phyloP scores from a whole-genome alignment of 1,140 invertebrate genomes.

The Cyclargus thomasi region DNA sequence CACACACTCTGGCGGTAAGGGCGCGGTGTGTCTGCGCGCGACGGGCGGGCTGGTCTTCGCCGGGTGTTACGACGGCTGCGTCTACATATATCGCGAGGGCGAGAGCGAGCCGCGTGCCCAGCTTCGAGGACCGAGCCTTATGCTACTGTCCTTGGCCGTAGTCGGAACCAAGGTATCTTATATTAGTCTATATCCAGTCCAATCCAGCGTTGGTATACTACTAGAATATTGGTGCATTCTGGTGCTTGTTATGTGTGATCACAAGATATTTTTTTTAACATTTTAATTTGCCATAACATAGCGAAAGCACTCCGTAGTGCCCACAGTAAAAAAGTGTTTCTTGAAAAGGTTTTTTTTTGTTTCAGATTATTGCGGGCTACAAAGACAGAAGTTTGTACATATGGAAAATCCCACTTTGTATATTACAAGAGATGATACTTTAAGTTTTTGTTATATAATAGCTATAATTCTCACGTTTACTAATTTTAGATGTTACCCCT shows the following conservation, averaged over 20 bases:
- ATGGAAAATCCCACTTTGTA: constrained; percentile 76
- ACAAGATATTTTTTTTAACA: too few species aligned
- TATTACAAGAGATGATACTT: constrained; percentile 72
- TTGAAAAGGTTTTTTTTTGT: constrained; percentile 34
- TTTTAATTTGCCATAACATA: too few species aligned
- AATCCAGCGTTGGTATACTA: too few species aligned
- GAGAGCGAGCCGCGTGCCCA: constrained; percentile 72
- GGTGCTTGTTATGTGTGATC: too few species aligned
- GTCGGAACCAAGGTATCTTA: constrained; percentile 76
- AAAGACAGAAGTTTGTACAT: constrained; percentile 77
- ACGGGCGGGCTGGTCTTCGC: constrained; percentile 77
- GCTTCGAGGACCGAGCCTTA: constrained; percentile 78
- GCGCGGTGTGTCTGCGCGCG: constrained; percentile 79
- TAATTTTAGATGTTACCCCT: constrained; percentile 25
- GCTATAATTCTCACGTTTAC: constrained; percentile 24
- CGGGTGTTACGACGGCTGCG: constrained; percentile 82
- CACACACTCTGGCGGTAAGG: constrained; percentile 78
- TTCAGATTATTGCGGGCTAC: constrained; percentile 79
- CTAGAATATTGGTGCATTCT: too few species aligned
- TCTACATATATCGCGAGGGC: constrained; percentile 79
- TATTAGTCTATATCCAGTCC: too few species aligned
- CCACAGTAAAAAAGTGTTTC: too few species aligned
- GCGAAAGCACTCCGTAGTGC: too few species aligned
- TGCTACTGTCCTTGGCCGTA: constrained; percentile 79
- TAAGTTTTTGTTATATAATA: constrained; percentile 33